A percentile compares a stretch with the other conserved stretches of the same genome.
Conservation (phyloP, 2,113 vertebrate species). For the Petroica traversi region DNA sequence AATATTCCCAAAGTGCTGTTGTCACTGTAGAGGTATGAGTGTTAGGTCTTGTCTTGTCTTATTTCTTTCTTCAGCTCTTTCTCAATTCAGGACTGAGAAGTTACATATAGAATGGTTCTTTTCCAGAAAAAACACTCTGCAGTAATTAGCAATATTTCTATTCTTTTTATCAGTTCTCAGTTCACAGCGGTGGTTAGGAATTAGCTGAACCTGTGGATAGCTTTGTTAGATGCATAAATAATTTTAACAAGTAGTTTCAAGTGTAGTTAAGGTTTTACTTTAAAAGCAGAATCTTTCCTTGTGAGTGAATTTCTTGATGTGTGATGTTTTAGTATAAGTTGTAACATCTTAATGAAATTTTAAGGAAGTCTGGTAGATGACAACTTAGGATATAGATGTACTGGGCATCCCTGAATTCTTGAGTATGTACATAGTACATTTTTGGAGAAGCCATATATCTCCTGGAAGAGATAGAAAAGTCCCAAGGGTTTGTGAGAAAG, state of each 20-base stretch:
- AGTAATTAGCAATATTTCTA: not conserved
- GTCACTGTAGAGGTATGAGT: not conserved
- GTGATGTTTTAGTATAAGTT: not conserved
- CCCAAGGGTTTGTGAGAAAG: not conserved
- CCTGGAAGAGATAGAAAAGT: not conserved
- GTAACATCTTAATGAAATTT: not conserved
- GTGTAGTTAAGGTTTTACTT: not conserved
- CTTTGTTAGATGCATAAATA: not conserved
- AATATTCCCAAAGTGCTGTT: not conserved
- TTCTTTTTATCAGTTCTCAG: not conserved
- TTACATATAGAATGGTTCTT: not conserved
- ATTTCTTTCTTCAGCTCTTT: not conserved
- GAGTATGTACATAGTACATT: not conserved
- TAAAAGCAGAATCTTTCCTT: not conserved
- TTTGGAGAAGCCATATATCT: not conserved
- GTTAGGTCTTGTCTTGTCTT: not conserved
- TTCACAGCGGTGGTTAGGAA: not conserved
- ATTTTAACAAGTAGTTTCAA: not conserved
- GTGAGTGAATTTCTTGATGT: not conserved
- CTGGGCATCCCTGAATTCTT: not conserved
- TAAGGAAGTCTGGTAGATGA: not conserved
- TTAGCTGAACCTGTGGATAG: not conserved
- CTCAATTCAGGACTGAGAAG: not conserved
- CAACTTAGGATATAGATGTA: not conserved
- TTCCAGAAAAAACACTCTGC: not conserved